Evolutionary conservation across 1,140 invertebrate species (phyloP), one percentile per base, ranked within the genome.

Genomic region (Zaprionus ghesquierei): DNA sequence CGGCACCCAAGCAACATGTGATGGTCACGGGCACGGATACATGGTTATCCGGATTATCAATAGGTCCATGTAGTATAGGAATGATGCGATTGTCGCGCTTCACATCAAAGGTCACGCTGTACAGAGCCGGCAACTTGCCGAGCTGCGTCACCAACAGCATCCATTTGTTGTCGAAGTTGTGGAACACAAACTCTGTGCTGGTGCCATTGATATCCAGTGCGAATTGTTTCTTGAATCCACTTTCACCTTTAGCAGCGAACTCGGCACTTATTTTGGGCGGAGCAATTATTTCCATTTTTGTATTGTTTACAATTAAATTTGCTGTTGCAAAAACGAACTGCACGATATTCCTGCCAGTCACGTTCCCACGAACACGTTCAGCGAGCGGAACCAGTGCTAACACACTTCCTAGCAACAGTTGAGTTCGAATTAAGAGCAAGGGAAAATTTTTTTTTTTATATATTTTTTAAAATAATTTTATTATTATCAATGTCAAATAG

Each of bases 101-200:
- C 4, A 82, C 68, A 38, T 92, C 90, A 44, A 90, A 92, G 8
- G 69, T 44, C 18, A 92, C 89, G 18, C 69, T 78, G 54, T 79
- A 92, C 3, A 90, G 46, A 15, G 81, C 84, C 59, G 89, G 78
- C 59, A 92, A 29, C 44, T 85, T 87, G 5, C 81, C 81, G 31
- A 85, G 62, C 62, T 92, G 90, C 1, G 90, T 92, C 23, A 87
- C 63, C 0, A 92, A 22, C n/a, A 92, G 44, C 41, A 92, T 59
- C 77, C 85, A 90, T 44, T 92, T 90, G 62, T 90, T 87, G 3
- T 74, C 69, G 15, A 92, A 92, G 23, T 51, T 12, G 13, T 92
- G 87, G 15, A 79, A 90, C 6, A 92, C 90, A 8, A 92, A 80
- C 22, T 91, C 86, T 5, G 90, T 90, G 12, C 23, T 66, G 3